A percentile compares a stretch with the other conserved stretches of the same genome.
These are phyloP conservation scores for Mythimna pallens DNA, from an alignment of 2,888 invertebrate species.

Conservation along the genomic window DNA sequence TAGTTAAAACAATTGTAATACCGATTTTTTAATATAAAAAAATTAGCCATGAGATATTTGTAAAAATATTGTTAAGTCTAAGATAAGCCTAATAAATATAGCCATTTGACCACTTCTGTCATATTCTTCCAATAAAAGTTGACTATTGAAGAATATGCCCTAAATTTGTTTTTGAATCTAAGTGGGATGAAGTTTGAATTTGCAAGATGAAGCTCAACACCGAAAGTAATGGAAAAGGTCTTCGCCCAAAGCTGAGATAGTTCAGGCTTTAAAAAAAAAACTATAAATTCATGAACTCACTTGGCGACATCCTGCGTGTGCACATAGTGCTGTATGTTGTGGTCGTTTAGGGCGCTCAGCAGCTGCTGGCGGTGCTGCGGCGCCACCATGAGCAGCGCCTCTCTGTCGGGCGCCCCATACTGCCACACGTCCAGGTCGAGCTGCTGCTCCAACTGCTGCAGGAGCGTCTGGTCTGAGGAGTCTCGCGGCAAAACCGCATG, in stretches of 20 bases:
- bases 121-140: background rate
- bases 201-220: background rate
- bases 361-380: conserved; percentile 61
- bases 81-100: background rate
- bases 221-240: background rate
- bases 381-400: conserved; percentile 74
- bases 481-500: conserved; percentile 68
- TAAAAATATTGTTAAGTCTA: too few relatives aligned
- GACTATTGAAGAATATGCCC: too few relatives aligned
- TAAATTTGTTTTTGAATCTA: background rate
- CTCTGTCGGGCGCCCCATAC: conserved; percentile 67
- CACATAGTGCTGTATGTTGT: conserved; percentile 67
- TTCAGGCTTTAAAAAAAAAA: background rate
- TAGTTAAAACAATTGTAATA: too few relatives aligned
- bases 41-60: too few relatives aligned
- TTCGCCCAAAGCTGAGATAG: background rate
- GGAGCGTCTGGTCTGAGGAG: conserved; percentile 57
- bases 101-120: background rate
- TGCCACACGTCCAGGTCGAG: conserved; percentile 75
- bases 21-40: background rate
- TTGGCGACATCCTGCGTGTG: conserved; percentile 71
- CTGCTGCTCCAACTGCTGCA: conserved; percentile 49
- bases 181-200: background rate
- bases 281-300: conserved; percentile 57
- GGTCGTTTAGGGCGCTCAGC: conserved; percentile 65